These are phyloP conservation scores for Platycheirus rosarum DNA, from an alignment of 2,888 invertebrate species.

Conservation along the genomic window DNA sequence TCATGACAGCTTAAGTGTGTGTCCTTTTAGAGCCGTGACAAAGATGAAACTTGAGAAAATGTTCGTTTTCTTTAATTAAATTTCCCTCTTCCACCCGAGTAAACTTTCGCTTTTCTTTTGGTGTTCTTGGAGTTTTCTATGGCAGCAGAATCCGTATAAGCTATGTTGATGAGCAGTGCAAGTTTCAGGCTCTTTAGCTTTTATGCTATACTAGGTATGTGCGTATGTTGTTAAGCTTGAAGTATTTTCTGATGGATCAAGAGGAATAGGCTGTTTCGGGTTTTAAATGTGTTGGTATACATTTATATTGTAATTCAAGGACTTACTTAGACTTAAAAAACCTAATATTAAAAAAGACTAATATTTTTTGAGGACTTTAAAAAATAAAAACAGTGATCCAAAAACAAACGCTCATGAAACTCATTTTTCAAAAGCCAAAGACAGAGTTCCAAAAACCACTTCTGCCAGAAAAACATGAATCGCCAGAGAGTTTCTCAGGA, in stretches of 20 bases:
- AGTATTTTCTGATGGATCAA: conserved; percentile 5
- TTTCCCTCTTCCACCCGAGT: conserved; percentile 36
- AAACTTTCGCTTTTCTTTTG: conserved; percentile 11
- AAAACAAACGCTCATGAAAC: too few relatives aligned
- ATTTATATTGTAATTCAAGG: too few relatives aligned
- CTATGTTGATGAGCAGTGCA: neutral
- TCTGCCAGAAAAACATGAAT: too few relatives aligned
- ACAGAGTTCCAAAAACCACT: too few relatives aligned
- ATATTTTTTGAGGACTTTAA: too few relatives aligned
- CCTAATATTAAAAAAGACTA: too few relatives aligned
- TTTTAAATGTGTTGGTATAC: neutral
- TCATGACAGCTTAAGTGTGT: conserved; percentile 40
- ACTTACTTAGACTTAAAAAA: too few relatives aligned
- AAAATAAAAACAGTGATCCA: too few relatives aligned
- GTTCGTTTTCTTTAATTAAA: conserved; percentile 59
- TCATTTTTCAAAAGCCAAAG: too few relatives aligned
- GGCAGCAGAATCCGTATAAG: conserved; percentile 2
- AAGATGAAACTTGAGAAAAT: conserved; percentile 42
- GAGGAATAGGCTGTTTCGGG: neutral
- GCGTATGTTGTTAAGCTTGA: conserved; percentile 6
- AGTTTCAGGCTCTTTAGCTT: conserved; percentile 7
- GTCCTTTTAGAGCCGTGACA: conserved; percentile 44
- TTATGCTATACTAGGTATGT: neutral
- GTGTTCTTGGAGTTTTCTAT: neutral
- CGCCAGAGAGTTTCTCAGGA: too few relatives aligned